Evolutionary conservation across 2,888 invertebrate species (phyloP).

Genomic region (Pammene aurita): DNA sequence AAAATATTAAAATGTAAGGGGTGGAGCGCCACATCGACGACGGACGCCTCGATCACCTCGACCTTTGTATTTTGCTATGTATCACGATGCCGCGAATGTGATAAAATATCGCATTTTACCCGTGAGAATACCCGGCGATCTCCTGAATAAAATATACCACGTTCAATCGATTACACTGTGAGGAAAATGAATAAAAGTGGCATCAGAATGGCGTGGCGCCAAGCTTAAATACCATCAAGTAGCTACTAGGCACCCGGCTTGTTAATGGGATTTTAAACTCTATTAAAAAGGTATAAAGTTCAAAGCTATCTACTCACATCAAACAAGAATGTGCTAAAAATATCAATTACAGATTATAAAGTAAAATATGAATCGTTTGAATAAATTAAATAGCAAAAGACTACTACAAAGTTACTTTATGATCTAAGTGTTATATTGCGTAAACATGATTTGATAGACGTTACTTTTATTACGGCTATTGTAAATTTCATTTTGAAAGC

Average conservation of each 20-base stretch:
- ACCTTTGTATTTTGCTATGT: not conserved
- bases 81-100: constrained; percentile 5
- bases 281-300: not conserved
- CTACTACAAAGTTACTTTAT: constrained; percentile 23
- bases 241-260: constrained; percentile 1
- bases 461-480: not conserved
- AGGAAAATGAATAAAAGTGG: constrained; percentile 39
- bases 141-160: constrained; percentile 57
- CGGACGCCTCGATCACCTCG: not conserved
- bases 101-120: constrained; percentile 33
- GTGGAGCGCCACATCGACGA: not conserved
- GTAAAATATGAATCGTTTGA: constrained; percentile 49
- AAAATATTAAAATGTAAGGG: not conserved
- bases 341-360: constrained; percentile 59
- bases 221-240: constrained; percentile 35
- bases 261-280: not conserved
- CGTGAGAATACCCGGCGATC: constrained; percentile 27
- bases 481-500: too few species aligned
- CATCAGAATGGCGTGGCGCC: constrained; percentile 37
- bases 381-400: constrained; percentile 29
- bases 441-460: constrained; percentile 15
- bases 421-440: constrained; percentile 6
- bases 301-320: not conserved
- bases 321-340: constrained; percentile 58
- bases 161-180: constrained; percentile 48